A percentile compares a stretch with the other conserved stretches of the same genome.
Conservation (phyloP, 2,797 vertebrate species). For the Pitangus sulphuratus region DNA sequence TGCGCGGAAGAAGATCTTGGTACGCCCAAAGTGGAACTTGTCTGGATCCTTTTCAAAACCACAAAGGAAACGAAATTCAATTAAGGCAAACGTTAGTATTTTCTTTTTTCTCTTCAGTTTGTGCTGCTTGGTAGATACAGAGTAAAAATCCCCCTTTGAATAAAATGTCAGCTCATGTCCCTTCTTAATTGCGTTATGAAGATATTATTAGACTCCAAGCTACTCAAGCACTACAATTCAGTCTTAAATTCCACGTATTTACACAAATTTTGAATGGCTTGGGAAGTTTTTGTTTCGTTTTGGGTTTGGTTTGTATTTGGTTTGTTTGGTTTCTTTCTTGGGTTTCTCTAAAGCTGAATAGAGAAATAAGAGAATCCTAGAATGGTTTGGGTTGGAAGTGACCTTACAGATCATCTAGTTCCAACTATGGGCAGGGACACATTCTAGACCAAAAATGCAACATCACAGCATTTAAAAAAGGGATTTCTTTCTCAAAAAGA, state of each 20-base stretch:
- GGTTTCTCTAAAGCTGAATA: neutral
- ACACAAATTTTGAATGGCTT: fast-evolving
- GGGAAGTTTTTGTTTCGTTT: neutral
- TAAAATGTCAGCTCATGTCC: neutral
- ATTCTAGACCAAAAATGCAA: neutral
- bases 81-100: neutral
- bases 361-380: neutral
- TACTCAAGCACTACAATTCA: neutral
- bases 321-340: neutral
- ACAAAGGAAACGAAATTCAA: conserved; percentile 6
- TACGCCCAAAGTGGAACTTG: conserved; percentile 95
- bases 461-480: neutral
- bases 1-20: conserved; percentile 97
- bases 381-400: neutral
- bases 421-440: neutral
- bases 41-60: conserved; percentile 86
- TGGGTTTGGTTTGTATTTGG: fast-evolving
- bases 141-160: neutral
- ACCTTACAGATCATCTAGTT: fast-evolving
- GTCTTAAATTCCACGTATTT: neutral
- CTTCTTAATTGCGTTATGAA: neutral
- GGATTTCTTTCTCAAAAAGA: fast-evolving
- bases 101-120: neutral
- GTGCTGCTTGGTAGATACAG: neutral
- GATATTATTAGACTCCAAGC: neutral